A percentile compares a stretch with the other conserved stretches of the same genome.
These are phyloP conservation scores for Allolobophora icterica DNA, from an alignment of 2,888 invertebrate genomes.

Conservation along the genomic window DNA sequence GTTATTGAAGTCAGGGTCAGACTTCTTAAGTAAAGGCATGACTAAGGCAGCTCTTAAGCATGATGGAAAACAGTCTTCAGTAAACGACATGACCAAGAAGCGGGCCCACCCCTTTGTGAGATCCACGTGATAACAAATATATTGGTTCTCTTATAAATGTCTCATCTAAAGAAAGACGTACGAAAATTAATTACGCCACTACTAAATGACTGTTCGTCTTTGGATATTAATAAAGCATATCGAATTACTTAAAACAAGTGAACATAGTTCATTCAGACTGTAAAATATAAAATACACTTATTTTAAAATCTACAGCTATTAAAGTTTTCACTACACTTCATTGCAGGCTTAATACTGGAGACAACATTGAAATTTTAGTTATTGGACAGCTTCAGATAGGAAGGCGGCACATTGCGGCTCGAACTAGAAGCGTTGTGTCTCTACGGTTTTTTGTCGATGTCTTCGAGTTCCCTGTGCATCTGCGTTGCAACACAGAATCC, in stretches of 20 bases:
- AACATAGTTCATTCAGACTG: not conserved
- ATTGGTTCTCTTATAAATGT: too few species aligned
- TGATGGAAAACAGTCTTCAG: too few species aligned
- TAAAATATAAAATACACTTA: too few species aligned
- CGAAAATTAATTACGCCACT: not conserved
- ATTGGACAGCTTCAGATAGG: not conserved
- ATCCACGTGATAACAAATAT: not conserved
- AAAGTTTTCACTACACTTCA: not conserved
- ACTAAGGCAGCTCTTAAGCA: too few species aligned
- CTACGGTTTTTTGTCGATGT: not conserved
- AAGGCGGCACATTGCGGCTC: not conserved
- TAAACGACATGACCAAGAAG: too few species aligned
- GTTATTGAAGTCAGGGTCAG: too few species aligned
- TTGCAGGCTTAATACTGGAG: not conserved
- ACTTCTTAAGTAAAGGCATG: too few species aligned
- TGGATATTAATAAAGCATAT: not conserved
- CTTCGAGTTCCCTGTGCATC: not conserved
- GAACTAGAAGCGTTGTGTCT: not conserved
- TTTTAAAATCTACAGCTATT: not conserved
- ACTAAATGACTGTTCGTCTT: not conserved
- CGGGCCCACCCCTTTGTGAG: not conserved
- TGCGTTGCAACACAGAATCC: conserved; percentile 2
- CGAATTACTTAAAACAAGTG: not conserved
- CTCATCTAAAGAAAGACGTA: not conserved
- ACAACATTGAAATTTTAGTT: not conserved